These are phyloP conservation scores for Ferrisia virgata DNA, from an alignment of 2,888 invertebrate species.

Conservation along the genomic window DNA sequence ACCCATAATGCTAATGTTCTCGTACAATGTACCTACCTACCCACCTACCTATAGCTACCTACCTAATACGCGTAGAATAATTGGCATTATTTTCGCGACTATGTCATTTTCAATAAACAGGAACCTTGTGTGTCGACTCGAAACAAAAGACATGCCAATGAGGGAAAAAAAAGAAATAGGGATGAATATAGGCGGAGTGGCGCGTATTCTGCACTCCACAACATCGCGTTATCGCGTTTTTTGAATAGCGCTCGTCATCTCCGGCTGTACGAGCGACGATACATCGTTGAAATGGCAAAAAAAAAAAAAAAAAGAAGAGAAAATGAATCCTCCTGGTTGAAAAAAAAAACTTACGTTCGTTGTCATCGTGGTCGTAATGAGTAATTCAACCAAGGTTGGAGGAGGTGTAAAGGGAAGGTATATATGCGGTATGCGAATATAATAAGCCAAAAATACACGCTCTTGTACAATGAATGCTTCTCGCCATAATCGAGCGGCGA, in stretches of 20 bases:
- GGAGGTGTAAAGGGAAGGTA: no score
- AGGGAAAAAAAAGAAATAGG: neutral
- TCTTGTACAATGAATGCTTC: neutral
- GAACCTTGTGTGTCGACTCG: neutral
- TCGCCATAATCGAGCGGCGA: neutral
- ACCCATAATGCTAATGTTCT: no score
- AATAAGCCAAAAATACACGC: neutral
- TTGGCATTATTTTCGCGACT: conserved; percentile 1
- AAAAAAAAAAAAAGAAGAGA: neutral
- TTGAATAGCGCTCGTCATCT: neutral
- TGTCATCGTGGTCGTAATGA: neutral
- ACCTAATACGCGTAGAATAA: no score
- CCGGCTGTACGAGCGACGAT: neutral
- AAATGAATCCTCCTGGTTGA: neutral
- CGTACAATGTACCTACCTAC: no score
- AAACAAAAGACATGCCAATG: neutral
- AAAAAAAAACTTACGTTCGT: neutral
- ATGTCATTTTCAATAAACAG: neutral
- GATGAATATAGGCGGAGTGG: neutral
- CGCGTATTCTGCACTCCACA: neutral
- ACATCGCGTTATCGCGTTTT: neutral
- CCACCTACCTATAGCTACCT: neutral
- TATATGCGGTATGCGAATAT: neutral
- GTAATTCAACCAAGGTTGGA: neutral
- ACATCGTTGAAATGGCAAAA: neutral